Evolutionary conservation across 2,797 vertebrate genomes (phyloP).

Genomic region (Typhlichthys subterraneus): DNA sequence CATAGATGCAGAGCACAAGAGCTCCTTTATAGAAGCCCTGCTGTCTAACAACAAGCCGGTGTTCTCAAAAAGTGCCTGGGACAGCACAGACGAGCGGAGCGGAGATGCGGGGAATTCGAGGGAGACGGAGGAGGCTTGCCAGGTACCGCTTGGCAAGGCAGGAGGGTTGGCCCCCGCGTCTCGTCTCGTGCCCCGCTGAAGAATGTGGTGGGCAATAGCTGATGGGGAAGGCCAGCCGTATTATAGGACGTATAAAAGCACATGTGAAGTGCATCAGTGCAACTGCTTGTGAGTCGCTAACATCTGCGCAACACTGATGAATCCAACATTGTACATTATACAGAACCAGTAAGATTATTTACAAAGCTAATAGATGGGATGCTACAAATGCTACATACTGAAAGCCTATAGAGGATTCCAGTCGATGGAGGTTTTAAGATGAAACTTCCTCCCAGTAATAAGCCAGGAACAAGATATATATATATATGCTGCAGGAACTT

Average conservation of each 20-base stretch:
- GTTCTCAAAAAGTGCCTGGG: constrained; percentile 39
- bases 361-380: not conserved
- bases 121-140: not conserved
- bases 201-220: constrained; percentile 40
- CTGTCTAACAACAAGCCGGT: constrained; percentile 56
- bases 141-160: constrained; percentile 10
- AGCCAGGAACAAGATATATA: constrained; percentile 13
- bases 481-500: constrained; percentile 1
- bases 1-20: constrained; percentile 36
- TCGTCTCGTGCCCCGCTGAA: constrained; percentile 13
- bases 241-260: constrained; percentile 16
- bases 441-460: constrained; percentile 12
- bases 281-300: not conserved
- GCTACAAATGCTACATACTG: not conserved
- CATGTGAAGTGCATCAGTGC: constrained; percentile 14
- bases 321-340: not conserved
- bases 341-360: not conserved
- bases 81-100: constrained; percentile 24
- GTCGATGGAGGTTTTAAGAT: constrained; percentile 19
- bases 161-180: constrained; percentile 38
- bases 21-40: constrained; percentile 53
- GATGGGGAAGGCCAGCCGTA: constrained; percentile 19
- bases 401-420: not conserved
- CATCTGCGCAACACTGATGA: constrained; percentile 9
- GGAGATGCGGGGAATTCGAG: constrained; percentile 12